Evolutionary conservation across 2,113 vertebrate species (phyloP).

Genomic region (Leucopsar rothschildi): DNA sequence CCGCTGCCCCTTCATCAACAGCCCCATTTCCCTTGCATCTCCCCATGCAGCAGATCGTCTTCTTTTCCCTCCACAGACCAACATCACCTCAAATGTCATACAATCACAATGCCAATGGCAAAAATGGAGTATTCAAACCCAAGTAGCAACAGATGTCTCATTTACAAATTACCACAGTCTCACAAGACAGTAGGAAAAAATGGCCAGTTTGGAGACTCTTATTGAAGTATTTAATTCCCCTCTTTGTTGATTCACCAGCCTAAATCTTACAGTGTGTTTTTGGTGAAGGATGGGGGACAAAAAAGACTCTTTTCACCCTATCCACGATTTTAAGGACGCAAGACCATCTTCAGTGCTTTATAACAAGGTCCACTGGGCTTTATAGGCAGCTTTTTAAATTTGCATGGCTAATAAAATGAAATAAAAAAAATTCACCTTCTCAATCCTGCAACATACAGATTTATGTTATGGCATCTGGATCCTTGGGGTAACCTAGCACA

Average conservation of each 20-base stretch:
- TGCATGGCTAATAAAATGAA: background rate
- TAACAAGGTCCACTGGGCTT: background rate
- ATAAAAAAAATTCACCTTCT: background rate
- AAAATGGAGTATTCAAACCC: background rate
- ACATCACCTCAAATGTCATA: background rate
- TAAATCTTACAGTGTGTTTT: background rate
- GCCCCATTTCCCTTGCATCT: background rate
- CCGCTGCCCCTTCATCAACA: background rate
- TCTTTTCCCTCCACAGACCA: background rate
- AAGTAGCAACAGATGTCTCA: background rate
- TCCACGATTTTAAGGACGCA: background rate
- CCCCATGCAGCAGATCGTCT: background rate
- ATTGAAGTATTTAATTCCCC: background rate
- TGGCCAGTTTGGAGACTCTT: background rate
- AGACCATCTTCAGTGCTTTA: background rate
- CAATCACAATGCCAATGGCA: background rate
- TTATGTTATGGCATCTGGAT: background rate
- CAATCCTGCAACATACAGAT: background rate
- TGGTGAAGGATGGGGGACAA: background rate
- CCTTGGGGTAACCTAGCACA: background rate
- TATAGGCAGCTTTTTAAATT: background rate
- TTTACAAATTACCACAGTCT: background rate
- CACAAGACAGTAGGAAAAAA: background rate
- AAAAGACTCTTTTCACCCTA: background rate
- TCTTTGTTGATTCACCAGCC: background rate